A percentile compares a stretch with the other conserved stretches of the same genome.
Conservation (phyloP, 2,797 vertebrate genomes). For the Sebastes trivittatus region DNA sequence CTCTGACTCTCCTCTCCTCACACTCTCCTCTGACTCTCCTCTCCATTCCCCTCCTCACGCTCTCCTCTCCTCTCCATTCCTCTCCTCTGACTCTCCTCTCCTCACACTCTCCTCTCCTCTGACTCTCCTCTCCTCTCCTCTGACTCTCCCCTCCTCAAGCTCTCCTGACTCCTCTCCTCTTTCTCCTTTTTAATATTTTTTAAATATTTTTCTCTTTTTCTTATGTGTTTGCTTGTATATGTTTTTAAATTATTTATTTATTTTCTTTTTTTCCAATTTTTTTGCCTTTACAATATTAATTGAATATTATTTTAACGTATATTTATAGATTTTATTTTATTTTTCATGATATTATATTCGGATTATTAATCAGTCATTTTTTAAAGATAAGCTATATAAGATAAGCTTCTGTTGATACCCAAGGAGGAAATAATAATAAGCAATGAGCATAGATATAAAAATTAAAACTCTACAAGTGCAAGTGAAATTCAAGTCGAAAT, state of each 20-base stretch:
- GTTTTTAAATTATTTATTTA: not conserved
- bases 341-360: not conserved
- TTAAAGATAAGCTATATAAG: no score
- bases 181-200: not conserved
- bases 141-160: not conserved
- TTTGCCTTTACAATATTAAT: not conserved
- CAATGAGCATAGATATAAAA: not conserved
- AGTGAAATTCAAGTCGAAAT: no score
- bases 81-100: no score
- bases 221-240: not conserved
- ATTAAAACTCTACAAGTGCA: no score
- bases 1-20: no score
- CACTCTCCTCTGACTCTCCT: no score
- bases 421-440: not conserved
- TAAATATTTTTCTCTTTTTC: not conserved
- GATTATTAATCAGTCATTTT: no score
- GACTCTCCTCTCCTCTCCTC: not conserved
- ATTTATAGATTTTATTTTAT: not conserved
- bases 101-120: no score
- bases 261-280: not conserved
- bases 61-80: no score
- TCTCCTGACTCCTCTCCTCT: no score
- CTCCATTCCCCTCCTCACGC: no score
- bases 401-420: not conserved
- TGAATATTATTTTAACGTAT: not conserved